These are phyloP conservation scores for Erynnis tages DNA, from an alignment of 2,888 invertebrate genomes.

Conservation along the genomic window DNA sequence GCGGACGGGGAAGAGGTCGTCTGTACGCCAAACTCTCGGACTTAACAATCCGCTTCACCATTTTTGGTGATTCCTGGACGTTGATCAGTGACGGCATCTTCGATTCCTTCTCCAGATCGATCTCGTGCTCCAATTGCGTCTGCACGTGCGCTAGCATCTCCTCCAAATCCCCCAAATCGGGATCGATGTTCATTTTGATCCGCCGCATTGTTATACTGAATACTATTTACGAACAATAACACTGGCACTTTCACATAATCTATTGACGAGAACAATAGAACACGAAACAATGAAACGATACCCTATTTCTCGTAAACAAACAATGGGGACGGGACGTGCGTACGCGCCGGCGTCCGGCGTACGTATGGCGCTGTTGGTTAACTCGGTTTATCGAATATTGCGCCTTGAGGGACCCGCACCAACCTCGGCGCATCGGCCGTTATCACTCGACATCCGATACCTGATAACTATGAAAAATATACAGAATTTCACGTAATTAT, in stretches of 20 bases:
- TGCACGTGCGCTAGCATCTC: conserved; percentile 77
- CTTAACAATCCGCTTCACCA: conserved; percentile 51
- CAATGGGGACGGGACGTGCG: conserved; percentile 35
- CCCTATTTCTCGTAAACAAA: conserved; percentile 23
- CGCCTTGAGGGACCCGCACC: conserved; percentile 28
- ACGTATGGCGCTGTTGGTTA: conserved; percentile 47
- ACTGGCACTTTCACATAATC: conserved; percentile 24
- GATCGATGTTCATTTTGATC: conserved; percentile 62
- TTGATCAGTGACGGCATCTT: conserved; percentile 62
- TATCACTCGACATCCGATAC: conserved; percentile 53
- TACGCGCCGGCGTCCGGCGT: conserved; percentile 41
- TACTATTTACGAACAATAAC: conserved; percentile 25
- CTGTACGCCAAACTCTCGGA: conserved; percentile 55
- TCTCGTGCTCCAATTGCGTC: conserved; percentile 71
- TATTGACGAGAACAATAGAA: conserved; percentile 27
- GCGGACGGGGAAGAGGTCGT: conserved; percentile 49
- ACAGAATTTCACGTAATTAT: conserved; percentile 26
- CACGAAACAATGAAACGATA: conserved; percentile 27
- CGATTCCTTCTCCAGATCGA: conserved; percentile 63
- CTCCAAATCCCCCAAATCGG: conserved; percentile 72
- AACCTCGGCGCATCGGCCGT: conserved; percentile 44
- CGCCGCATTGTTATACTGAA: conserved; percentile 55
- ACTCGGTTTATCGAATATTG: conserved; percentile 18
- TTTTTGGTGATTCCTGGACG: conserved; percentile 66
- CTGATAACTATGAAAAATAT: conserved; percentile 34